phyloP scores from a whole-genome alignment of 2,797 vertebrate species.

The Pseudopleuronectes americanus region DNA sequence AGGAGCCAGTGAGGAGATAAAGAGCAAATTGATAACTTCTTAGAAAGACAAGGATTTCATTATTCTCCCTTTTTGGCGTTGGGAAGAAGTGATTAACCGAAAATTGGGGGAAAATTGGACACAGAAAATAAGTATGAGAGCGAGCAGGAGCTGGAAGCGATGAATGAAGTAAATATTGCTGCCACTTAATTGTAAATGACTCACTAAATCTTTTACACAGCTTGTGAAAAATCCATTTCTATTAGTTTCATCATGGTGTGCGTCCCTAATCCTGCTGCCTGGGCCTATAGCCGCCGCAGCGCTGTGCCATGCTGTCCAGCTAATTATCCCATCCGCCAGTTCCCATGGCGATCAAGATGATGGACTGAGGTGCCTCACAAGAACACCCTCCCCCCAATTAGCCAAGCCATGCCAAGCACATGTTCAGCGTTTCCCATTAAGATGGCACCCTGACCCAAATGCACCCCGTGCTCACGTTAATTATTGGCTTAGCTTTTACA shows the following conservation, averaged over 20 bases:
- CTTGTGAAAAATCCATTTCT: constrained; percentile 51
- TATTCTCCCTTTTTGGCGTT: constrained; percentile 29
- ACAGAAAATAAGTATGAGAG: constrained; percentile 12
- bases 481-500: constrained; percentile 46
- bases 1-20: constrained; percentile 8
- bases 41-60: constrained; percentile 39
- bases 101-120: background rate
- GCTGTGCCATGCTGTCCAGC: constrained; percentile 59
- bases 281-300: constrained; percentile 46
- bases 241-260: constrained; percentile 55
- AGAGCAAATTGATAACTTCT: constrained; percentile 37
- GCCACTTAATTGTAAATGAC: constrained; percentile 36
- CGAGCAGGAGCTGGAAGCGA: constrained; percentile 9
- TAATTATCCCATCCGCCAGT: constrained; percentile 77
- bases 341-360: constrained; percentile 75
- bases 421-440: constrained; percentile 56
- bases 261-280: constrained; percentile 44
- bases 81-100: constrained; percentile 31
- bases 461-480: constrained; percentile 48
- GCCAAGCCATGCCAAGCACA: constrained; percentile 49
- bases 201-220: constrained; percentile 40
- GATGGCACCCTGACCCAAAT: constrained; percentile 40
- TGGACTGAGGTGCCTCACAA: constrained; percentile 64
- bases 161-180: constrained; percentile 44
- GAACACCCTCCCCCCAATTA: constrained; percentile 72